phyloP scores from a whole-genome alignment of 1,140 invertebrate genomes.

The Papilio glaucus region DNA sequence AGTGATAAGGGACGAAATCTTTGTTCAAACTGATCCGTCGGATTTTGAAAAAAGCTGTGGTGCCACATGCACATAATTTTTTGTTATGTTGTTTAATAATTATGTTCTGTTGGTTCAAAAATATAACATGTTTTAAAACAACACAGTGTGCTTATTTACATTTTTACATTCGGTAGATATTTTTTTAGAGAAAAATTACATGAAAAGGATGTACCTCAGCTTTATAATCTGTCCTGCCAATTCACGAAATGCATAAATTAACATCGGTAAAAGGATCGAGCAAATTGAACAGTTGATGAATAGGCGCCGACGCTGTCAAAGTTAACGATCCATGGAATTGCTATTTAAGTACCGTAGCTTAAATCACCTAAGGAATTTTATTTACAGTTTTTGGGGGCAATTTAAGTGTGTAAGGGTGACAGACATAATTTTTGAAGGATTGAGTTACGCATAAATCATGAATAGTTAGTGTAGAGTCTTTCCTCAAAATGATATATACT shows the following conservation, averaged over 20 bases:
- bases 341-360: slow-evolving; percentile 19
- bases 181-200: not conserved
- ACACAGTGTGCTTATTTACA: too few species aligned
- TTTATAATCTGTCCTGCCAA: slow-evolving; percentile 12
- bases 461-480: too few species aligned
- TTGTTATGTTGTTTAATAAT: too few species aligned
- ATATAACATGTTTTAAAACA: not conserved
- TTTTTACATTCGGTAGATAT: not conserved
- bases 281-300: slow-evolving; percentile 6
- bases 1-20: too few species aligned
- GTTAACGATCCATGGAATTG: slow-evolving; percentile 23
- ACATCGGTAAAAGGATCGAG: not conserved
- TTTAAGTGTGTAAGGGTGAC: too few species aligned
- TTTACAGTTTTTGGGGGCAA: not conserved
- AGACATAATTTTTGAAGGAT: too few species aligned
- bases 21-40: too few species aligned
- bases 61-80: too few species aligned
- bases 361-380: slow-evolving; percentile 22
- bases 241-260: slow-evolving; percentile 27
- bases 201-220: not conserved
- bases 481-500: too few species aligned
- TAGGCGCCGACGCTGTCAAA: slow-evolving; percentile 25
- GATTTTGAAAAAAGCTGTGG: too few species aligned
- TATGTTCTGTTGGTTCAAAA: too few species aligned
- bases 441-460: too few species aligned